These are phyloP conservation scores for Phoenicopterus ruber DNA, from an alignment of 2,113 vertebrate species.

Conservation along the genomic window DNA sequence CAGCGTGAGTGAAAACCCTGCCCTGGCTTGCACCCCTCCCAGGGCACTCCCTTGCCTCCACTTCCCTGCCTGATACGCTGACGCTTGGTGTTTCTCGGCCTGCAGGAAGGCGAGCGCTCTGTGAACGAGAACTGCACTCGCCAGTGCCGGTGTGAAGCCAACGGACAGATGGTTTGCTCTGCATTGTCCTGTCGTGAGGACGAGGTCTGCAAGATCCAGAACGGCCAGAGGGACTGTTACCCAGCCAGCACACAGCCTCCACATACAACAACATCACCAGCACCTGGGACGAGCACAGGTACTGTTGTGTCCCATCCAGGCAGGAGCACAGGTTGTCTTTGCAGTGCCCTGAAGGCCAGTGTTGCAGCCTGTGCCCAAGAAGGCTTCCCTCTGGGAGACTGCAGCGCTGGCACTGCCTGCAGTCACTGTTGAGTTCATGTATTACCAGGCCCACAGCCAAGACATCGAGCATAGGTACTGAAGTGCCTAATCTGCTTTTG, in stretches of 20 bases:
- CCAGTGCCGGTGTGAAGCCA: conserved; percentile 74
- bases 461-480: no score
- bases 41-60: not conserved
- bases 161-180: conserved; percentile 62
- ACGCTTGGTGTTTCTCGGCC: not conserved
- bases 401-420: not conserved
- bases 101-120: conserved; percentile 71
- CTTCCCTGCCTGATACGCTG: conserved; percentile 22
- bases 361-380: not conserved
- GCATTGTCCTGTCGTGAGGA: conserved; percentile 55
- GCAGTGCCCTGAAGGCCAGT: not conserved
- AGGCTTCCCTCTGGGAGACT: not conserved
- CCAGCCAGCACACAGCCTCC: conserved; percentile 51
- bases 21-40: not conserved
- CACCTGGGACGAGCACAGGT: no score
- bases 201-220: conserved; percentile 76
- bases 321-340: not conserved
- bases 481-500: not conserved
- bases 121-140: conserved; percentile 69
- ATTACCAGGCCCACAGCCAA: not conserved
- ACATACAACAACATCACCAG: no score
- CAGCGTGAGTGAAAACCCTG: conserved; percentile 30
- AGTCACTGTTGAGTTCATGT: not conserved
- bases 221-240: conserved; percentile 75
- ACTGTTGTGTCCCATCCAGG: no score